A percentile compares a stretch with the other conserved stretches of the same genome.
phyloP scores from a whole-genome alignment of 1,140 invertebrate species.

The Tetragonula clypearis region DNA sequence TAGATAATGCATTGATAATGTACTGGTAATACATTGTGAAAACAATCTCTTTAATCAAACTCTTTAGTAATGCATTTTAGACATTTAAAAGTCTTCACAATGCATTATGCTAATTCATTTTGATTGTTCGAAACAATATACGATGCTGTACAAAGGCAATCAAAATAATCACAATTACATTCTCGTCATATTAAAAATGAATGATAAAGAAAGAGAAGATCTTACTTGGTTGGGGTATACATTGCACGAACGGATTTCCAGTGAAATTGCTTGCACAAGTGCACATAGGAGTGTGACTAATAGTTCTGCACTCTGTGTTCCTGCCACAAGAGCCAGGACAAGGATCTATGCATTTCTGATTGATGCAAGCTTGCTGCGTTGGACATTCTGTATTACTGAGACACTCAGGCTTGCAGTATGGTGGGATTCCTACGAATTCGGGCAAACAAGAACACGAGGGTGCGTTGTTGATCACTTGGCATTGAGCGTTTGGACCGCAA shows the following conservation, averaged over 20 bases:
- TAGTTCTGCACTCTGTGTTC: slow-evolving; percentile 83
- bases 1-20: too few species aligned
- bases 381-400: slow-evolving; percentile 83
- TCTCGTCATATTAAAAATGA: too few species aligned
- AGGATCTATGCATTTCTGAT: slow-evolving; percentile 83
- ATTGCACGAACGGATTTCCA: slow-evolving; percentile 82
- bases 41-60: too few species aligned
- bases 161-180: too few species aligned
- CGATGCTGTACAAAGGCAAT: too few species aligned
- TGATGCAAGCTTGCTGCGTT: slow-evolving; percentile 81
- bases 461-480: slow-evolving; percentile 79
- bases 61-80: too few species aligned
- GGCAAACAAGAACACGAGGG: slow-evolving; percentile 82
- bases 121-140: too few species aligned
- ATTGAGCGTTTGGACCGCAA: slow-evolving; percentile 82
- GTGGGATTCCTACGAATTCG: slow-evolving; percentile 79
- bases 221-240: slow-evolving; percentile 77
- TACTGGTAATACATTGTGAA: too few species aligned
- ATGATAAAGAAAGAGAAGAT: slow-evolving; percentile 1
- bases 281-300: slow-evolving; percentile 84
- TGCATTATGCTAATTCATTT: too few species aligned
- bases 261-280: slow-evolving; percentile 81
- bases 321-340: slow-evolving; percentile 83
- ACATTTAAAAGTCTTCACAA: too few species aligned
- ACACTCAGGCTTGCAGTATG: slow-evolving; percentile 82